These are phyloP conservation scores for Micrasema longulum DNA, from an alignment of 1,140 invertebrate genomes.

Conservation along the genomic window DNA sequence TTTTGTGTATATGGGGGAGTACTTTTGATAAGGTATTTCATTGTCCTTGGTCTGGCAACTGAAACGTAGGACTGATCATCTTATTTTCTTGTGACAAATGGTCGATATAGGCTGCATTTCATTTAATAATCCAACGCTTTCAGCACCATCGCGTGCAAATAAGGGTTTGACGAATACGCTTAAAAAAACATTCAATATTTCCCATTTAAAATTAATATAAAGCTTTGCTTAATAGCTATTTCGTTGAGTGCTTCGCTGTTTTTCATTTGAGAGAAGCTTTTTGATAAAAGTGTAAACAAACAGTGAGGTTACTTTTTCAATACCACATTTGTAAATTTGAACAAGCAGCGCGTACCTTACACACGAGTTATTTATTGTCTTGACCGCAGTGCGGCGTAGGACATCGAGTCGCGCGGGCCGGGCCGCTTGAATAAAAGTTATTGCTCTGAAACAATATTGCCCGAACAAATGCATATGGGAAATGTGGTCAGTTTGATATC, in stretches of 20 bases:
- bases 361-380: conserved; percentile 24
- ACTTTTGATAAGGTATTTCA: too few species aligned
- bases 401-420: neutral
- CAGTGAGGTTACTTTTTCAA: neutral
- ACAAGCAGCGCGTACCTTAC: neutral
- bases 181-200: too few species aligned
- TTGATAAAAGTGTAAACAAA: neutral
- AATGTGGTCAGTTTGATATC: conserved; percentile 26
- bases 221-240: neutral
- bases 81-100: too few species aligned
- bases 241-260: neutral
- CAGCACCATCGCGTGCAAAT: too few species aligned
- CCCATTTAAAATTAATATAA: neutral
- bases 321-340: neutral
- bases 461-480: conserved; percentile 9
- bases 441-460: conserved; percentile 18
- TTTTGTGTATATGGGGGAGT: too few species aligned
- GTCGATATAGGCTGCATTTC: too few species aligned
- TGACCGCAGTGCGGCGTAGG: conserved; percentile 9
- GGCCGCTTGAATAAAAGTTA: conserved; percentile 5
- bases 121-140: too few species aligned
- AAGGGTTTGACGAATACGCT: too few species aligned
- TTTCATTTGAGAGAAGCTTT: neutral
- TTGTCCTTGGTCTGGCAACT: too few species aligned
- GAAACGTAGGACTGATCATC: too few species aligned